These are phyloP conservation scores for Phalacrocorax carbo DNA, from an alignment of 2,113 vertebrate genomes.

Conservation along the genomic window DNA sequence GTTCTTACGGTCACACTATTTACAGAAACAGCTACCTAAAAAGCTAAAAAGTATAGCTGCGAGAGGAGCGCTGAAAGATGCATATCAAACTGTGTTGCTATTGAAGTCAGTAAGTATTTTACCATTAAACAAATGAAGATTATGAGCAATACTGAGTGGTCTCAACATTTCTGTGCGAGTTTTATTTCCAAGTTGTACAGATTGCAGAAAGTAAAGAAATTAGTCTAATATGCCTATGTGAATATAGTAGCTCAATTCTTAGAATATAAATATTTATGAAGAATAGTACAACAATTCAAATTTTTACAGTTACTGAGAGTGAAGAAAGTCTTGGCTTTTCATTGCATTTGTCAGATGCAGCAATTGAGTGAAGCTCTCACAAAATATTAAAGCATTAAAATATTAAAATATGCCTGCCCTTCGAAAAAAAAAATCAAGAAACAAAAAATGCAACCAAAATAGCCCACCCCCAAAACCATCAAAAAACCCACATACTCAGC, in stretches of 20 bases:
- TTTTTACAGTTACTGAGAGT: background rate
- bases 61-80: background rate
- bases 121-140: background rate
- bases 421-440: background rate
- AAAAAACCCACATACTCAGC: background rate
- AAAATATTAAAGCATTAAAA: background rate
- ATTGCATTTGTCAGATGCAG: background rate
- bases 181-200: background rate
- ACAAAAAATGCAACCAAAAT: fast-evolving
- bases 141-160: background rate
- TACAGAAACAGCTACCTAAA: background rate
- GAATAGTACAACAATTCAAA: background rate
- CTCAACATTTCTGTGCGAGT: background rate
- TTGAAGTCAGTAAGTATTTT: background rate
- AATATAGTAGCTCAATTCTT: background rate
- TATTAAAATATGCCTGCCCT: background rate
- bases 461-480: background rate
- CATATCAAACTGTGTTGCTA: background rate
- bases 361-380: background rate
- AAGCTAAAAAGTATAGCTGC: background rate
- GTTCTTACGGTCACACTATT: background rate
- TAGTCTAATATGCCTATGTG: background rate
- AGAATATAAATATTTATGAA: background rate
- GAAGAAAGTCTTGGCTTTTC: background rate
- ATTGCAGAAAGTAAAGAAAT: background rate